Evolutionary conservation across 2,113 vertebrate genomes (phyloP).

Genomic region (Trinectes maculatus): DNA sequence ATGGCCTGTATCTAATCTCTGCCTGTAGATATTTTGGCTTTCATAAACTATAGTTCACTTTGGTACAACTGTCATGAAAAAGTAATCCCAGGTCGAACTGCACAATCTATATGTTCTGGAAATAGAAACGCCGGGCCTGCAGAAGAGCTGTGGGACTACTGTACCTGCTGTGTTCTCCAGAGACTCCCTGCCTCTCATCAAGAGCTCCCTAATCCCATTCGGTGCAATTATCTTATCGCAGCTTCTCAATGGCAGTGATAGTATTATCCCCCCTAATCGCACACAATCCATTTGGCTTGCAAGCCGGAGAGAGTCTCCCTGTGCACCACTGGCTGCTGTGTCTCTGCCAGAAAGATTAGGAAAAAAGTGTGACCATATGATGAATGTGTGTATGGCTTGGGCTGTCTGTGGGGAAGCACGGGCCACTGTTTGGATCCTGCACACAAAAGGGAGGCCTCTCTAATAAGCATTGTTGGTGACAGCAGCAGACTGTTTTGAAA

Average conservation of each 20-base stretch:
- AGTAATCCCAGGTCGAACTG: constrained; percentile 9
- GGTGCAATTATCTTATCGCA: constrained; percentile 80
- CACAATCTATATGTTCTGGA: constrained; percentile 20
- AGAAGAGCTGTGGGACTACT: constrained; percentile 50
- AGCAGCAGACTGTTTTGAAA: constrained; percentile 68
- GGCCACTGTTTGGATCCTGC: constrained; percentile 22
- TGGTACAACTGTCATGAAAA: constrained; percentile 15
- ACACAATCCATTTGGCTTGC: constrained; percentile 71
- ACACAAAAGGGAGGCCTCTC: constrained; percentile 40
- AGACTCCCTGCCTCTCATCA: constrained; percentile 66
- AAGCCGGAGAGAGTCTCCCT: constrained; percentile 58
- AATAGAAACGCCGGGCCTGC: constrained; percentile 53
- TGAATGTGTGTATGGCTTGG: constrained; percentile 47
- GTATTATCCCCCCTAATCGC: constrained; percentile 76
- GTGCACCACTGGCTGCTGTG: constrained; percentile 30
- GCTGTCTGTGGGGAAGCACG: constrained; percentile 40
- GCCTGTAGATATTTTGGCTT: constrained; percentile 27
- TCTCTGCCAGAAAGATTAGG: constrained; percentile 50
- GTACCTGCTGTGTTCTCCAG: constrained; percentile 56
- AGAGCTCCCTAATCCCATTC: constrained; percentile 78
- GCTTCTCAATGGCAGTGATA: constrained; percentile 73
- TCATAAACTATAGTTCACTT: constrained; percentile 27
- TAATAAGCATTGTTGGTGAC: constrained; percentile 43
- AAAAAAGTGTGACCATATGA: constrained; percentile 30
- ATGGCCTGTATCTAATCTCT: constrained; percentile 47